Percentiles rank a stretch among this genome's conserved stretches.
Conservation (phyloP, 1,140 invertebrate genomes). For the Ceratosolen solmsi region DNA sequence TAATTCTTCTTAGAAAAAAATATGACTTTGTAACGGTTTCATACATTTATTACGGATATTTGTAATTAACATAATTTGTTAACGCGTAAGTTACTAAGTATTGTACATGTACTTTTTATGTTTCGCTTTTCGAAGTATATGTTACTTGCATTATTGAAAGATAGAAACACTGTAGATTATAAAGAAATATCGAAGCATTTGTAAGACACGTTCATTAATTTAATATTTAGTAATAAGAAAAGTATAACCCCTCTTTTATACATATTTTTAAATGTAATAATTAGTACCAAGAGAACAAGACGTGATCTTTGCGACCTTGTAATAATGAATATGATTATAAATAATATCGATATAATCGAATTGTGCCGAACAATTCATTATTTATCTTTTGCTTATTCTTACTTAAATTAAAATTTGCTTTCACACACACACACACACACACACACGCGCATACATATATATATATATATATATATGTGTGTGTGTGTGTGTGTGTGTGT, state of each 20-base stretch:
- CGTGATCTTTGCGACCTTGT: slow-evolving; percentile 44
- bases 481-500: too few species aligned
- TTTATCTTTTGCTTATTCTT: slow-evolving; percentile 17
- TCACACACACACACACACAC: too few species aligned
- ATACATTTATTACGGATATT: slow-evolving; percentile 32
- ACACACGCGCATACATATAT: too few species aligned
- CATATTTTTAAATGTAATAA: slow-evolving; percentile 43
- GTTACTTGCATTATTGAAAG: slow-evolving; percentile 30
- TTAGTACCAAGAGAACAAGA: slow-evolving; percentile 47
- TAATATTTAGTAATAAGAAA: slow-evolving; percentile 57
- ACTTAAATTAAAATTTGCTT: neutral
- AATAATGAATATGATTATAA: slow-evolving; percentile 2
- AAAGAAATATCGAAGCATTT: slow-evolving; percentile 52
- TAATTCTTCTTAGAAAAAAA: slow-evolving; percentile 27
- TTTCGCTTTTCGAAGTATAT: slow-evolving; percentile 30
- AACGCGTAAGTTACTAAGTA: slow-evolving; percentile 26
- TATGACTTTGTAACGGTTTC: slow-evolving; percentile 52
- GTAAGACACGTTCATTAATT: slow-evolving; percentile 57
- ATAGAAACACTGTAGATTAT: slow-evolving; percentile 17
- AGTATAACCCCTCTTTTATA: slow-evolving; percentile 45
- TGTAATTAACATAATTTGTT: slow-evolving; percentile 17
- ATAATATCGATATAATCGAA: neutral
- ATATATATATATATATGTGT: too few species aligned
- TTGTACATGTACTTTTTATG: slow-evolving; percentile 29
- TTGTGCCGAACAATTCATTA: neutral